Base-by-base conservation (phyloP, 92 coral and sea anemone genomes). In the Pocillopora grandis region DNA sequence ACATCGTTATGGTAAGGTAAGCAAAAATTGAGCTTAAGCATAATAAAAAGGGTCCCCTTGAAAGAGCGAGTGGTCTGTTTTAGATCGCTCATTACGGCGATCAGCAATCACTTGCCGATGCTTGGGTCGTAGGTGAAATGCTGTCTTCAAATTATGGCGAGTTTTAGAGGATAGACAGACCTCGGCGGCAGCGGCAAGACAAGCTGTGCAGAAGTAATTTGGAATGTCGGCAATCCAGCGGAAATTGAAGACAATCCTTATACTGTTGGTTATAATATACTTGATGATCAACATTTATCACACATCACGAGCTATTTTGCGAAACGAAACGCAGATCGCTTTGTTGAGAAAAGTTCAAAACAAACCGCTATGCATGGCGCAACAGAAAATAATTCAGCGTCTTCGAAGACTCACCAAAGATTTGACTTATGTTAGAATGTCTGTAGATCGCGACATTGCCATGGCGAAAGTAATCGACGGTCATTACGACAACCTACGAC, bases 401-500 rank as follows among this genome's bases (percentile, higher is more conserved):
- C 85, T 94, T 14, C 79, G 80, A 37, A 71, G 80, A 76, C 79
- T 94, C 16, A 86, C 89, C 6, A 85, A 89, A 20, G 93, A 94
- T 83, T 72, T 94, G 15, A 87, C 90, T 10, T 80, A 84, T 66
- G 78, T 94, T 13, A 77, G 95, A 75, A 87, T 92, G 93, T 58
- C 85, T 13, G 87, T 87, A 20, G 95, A 90, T 35, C 88, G 86
- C 60, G 93, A 94, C 63, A 78, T 77, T 18, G 80, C 82, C n/a
- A 81, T 87, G 90, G 95, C 87, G 36, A 94, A 72, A 73, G 85
- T 87, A 57, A 87, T 94, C 59, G 95, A 94, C 74, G 79, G 75
- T 49, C 91, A 94, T 77, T 94, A 92, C 84, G 80, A 94, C 73
- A 89, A 94, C 83, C 89, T 94, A 76, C 93, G 93, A 65, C 76